These are phyloP conservation scores for Apis dorsata DNA, from an alignment of 1,140 invertebrate species.

Conservation along the genomic window DNA sequence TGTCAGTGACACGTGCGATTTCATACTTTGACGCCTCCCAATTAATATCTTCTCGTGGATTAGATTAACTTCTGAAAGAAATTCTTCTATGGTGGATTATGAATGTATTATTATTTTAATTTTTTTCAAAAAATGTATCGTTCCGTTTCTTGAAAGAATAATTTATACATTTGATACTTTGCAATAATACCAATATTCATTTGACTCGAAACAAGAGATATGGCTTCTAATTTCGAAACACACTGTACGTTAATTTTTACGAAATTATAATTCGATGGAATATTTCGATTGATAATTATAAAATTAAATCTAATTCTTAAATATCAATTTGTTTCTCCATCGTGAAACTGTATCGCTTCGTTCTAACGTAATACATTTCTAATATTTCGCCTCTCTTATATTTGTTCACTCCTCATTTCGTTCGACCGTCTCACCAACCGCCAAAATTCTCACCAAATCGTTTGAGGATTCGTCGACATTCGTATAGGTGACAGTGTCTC, in stretches of 20 bases:
- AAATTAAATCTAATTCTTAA: neutral
- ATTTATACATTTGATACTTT: no score
- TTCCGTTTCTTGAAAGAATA: no score
- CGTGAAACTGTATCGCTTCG: neutral
- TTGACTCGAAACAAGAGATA: neutral
- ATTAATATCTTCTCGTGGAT: slow-evolving; percentile 8
- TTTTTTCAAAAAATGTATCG: no score
- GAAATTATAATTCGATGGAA: neutral
- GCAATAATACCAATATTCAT: no score
- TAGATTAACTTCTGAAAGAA: slow-evolving; percentile 22
- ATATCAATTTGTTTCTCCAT: neutral
- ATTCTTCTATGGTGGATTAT: no score
- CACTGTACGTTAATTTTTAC: neutral
- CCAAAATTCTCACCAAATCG: slow-evolving; percentile 76
- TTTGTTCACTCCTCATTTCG: slow-evolving; percentile 69
- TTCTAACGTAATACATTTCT: slow-evolving; percentile 30
- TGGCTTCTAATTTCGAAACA: neutral
- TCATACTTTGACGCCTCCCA: neutral
- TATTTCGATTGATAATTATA: neutral
- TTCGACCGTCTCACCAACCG: slow-evolving; percentile 67
- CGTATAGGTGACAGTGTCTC: slow-evolving; percentile 76
- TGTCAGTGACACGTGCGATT: neutral
- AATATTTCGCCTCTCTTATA: slow-evolving; percentile 27
- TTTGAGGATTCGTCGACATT: slow-evolving; percentile 76
- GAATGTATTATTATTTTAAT: no score